Percentiles rank a stretch among this genome's conserved stretches.
phyloP scores from a whole-genome alignment of 1,140 invertebrate genomes.

The Halyomorpha halys region DNA sequence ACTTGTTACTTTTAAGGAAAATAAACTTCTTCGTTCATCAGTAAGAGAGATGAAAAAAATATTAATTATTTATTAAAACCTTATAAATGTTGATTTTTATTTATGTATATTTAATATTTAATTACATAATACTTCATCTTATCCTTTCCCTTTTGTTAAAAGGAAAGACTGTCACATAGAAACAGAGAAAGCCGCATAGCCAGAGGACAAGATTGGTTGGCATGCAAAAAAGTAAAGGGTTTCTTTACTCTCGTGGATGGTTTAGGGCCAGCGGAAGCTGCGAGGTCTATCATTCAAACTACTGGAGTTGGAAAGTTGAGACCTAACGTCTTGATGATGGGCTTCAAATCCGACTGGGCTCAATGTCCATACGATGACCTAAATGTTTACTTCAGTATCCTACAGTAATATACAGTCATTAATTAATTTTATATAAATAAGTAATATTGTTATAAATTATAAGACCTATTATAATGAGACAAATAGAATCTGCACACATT shows the following conservation, averaged over 20 bases:
- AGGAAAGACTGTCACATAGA: slow-evolving; percentile 57
- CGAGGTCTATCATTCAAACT: slow-evolving; percentile 64
- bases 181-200: slow-evolving; percentile 47
- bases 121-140: too few species aligned
- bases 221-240: slow-evolving; percentile 65
- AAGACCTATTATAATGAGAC: too few species aligned
- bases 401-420: slow-evolving; percentile 57
- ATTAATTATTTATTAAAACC: too few species aligned
- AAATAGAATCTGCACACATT: too few species aligned
- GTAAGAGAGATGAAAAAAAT: too few species aligned
- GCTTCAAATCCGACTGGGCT: slow-evolving; percentile 85
- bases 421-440: too few species aligned
- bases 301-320: slow-evolving; percentile 82
- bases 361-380: slow-evolving; percentile 60
- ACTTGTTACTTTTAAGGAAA: too few species aligned
- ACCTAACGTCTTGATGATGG: slow-evolving; percentile 90
- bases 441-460: too few species aligned
- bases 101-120: too few species aligned
- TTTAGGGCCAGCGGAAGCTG: slow-evolving; percentile 63
- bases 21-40: too few species aligned
- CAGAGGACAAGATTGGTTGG: slow-evolving; percentile 61
- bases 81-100: too few species aligned
- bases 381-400: slow-evolving; percentile 79
- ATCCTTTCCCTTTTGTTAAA: slow-evolving; percentile 6
- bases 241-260: slow-evolving; percentile 80